Evolutionary conservation across 2,797 vertebrate species (phyloP), one percentile per base, ranked within the genome.

Genomic region (Cryptoblepharus egeriae): DNA sequence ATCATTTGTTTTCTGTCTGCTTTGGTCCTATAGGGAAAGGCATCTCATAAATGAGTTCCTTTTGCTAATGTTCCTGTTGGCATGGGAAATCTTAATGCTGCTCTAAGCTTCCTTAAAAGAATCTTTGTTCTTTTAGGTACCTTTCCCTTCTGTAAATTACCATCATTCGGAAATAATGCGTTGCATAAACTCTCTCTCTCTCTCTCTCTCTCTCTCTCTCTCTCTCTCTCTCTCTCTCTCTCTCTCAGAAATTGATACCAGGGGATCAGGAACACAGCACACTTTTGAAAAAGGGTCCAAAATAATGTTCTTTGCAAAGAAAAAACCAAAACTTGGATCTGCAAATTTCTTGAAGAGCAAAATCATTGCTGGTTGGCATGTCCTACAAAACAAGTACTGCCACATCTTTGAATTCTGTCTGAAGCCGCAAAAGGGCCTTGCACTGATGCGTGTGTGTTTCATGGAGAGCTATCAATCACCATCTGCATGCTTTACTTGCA

Each of bases 1-100:
- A 84, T 78, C n/a, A 72, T 91, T 92, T 90, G 49, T 87, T 90
- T 92, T 82, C 70, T 61, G 4, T 74, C 83, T 83, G 20, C 35
- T 72, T 55, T 63, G 22, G 35, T 77, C 81, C 78, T 89, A 45
- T 1, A 65, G 84, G 79, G 84, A 75, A 72, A 91, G 16, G 30
- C 10, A 78, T 91, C 39, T 35, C 71, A 67, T 82, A 85, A 81
- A 79, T 61, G 65, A 89, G 63, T 64, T 84, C 30, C 52, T 86
- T 69, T 69, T 84, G 64, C 80, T 92, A 76, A 83, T 85, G 70
- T 15, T 88, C 32, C 70, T 49, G 71, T 65, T 83, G 75, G 45
- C 3, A 0, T 86, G 76, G 82, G 74, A 92, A 91, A 90, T 85
- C 81, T 80, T 81, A 67, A 70, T 83, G 84, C 85, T 65, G 45